Conservation (phyloP, 2,797 vertebrate species). For the Bryconaethiops microstoma region DNA sequence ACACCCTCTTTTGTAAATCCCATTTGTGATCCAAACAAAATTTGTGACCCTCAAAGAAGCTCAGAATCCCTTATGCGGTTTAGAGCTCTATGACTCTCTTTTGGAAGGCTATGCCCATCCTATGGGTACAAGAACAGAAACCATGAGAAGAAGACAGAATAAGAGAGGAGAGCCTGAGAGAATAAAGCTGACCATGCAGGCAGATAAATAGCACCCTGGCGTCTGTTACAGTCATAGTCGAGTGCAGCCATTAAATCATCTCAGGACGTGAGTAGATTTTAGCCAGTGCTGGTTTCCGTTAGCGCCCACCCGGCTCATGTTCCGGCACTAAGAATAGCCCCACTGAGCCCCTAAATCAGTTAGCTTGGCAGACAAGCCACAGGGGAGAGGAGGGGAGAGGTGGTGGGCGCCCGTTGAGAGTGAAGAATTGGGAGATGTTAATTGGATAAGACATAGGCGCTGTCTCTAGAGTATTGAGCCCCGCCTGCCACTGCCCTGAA, state of each 20-base stretch:
- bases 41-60: too few species aligned
- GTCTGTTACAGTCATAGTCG: constrained; percentile 53
- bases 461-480: constrained; percentile 73
- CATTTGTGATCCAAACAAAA: too few species aligned
- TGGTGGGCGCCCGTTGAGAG: constrained; percentile 28
- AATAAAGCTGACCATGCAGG: constrained; percentile 52
- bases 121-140: neutral
- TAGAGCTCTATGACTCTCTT: neutral
- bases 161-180: neutral
- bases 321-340: constrained; percentile 74
- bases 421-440: constrained; percentile 65
- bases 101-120: neutral
- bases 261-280: constrained; percentile 60
- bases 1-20: neutral
- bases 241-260: constrained; percentile 49
- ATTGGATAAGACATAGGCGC: constrained; percentile 81
- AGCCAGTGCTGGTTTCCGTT: constrained; percentile 59
- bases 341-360: constrained; percentile 70
- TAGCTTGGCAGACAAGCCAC: constrained; percentile 60
- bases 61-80: too few species aligned
- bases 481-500: constrained; percentile 62
- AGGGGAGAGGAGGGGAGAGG: constrained; percentile 42
- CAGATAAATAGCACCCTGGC: constrained; percentile 51
- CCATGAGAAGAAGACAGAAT: neutral
- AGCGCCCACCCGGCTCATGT: constrained; percentile 39